Evolutionary conservation across 2,888 invertebrate genomes (phyloP), one percentile per base, ranked within the genome.

Genomic region (Cataglyphis rosenhaueri): DNA sequence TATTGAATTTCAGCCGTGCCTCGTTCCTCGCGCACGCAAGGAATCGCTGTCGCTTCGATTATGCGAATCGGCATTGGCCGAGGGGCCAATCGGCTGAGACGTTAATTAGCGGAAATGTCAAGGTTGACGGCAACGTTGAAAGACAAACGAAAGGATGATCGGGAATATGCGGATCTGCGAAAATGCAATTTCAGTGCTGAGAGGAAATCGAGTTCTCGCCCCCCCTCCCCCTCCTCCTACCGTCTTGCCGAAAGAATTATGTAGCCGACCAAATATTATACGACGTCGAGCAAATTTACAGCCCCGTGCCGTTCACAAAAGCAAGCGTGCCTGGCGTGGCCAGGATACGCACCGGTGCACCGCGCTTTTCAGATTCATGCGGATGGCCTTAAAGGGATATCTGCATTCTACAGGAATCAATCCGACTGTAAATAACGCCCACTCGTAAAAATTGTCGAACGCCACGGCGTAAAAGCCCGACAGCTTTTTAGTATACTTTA

Each of bases 391-490:
- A 73, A 82, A 61, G 85, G 83, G 61, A 71, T 78, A 83, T 89
- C 84, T 52, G 84, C 85, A 82, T 88, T 84, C 84, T 57, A 64
- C 82, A 74, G 62, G 90, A 86, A 89, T 90, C 90, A 89, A 89
- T 90, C 81, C 84, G 87, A 84, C 82, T 84, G 90, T 89, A 89
- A 89, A 90, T 89, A 89, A 89, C 84, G 41, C 71, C 81, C 79
- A 84, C 85, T 89, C 89, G 90, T 89, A 90, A 89, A 89, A 73
- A 68, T 78, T 82, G 81, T 85, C 83, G 84, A 86, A 85, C 87
- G 64, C 44, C 48, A 5, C 21, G 59, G 38, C 44, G 32, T 87
- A 88, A 90, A 90, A 87, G 78, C 78, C 41, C 59, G 38, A 57
- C 70, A 83, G 78, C 57, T 82, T 87, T 88, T 88, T 87, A 84